Conservation (phyloP, 2,888 invertebrate species). For the Melinopterus prodromus region DNA sequence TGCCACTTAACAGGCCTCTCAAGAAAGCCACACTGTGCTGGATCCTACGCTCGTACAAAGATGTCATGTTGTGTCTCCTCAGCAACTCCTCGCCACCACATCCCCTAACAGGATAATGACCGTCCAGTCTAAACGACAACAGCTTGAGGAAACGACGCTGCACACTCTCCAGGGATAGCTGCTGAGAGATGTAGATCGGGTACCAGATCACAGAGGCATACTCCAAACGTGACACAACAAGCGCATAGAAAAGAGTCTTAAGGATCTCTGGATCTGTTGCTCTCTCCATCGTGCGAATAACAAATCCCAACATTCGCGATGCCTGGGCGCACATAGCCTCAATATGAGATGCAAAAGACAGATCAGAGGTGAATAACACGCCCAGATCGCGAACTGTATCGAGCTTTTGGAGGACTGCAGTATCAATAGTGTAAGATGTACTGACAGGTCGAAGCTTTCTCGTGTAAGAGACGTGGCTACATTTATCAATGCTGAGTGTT, state of each 20-base stretch:
- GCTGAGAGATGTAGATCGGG: neutral
- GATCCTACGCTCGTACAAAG: neutral
- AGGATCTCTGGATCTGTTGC: neutral
- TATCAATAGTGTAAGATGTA: neutral
- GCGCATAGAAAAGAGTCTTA: neutral
- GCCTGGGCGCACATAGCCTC: neutral
- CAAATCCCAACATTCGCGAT: neutral
- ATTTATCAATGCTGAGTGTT: neutral
- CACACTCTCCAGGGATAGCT: neutral
- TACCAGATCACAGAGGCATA: neutral
- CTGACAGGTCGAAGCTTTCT: neutral
- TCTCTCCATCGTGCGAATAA: neutral
- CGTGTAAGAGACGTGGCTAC: neutral
- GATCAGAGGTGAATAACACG: neutral
- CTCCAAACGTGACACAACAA: neutral
- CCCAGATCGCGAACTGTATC: neutral
- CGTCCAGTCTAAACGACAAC: neutral
- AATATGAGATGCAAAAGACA: neutral
- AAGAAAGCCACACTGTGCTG: neutral
- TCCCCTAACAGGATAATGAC: neutral
- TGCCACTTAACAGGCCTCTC: neutral
- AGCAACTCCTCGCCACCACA: neutral
- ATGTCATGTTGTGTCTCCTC: neutral
- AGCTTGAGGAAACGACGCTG: neutral
- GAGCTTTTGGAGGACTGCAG: neutral